phyloP scores from a whole-genome alignment of 2,797 vertebrate species.

The Somateria mollissima region DNA sequence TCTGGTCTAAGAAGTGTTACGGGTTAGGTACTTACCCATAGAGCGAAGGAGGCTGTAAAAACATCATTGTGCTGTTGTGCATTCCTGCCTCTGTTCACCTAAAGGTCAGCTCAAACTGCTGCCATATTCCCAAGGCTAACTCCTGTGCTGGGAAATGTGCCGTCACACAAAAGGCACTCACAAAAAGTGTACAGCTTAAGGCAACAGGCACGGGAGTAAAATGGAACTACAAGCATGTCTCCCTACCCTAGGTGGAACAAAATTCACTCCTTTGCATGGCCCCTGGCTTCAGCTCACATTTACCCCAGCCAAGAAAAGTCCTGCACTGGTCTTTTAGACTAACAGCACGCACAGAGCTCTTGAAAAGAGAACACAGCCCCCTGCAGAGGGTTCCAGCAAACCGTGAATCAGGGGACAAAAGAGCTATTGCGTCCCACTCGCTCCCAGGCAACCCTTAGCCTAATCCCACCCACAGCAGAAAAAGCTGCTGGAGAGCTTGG shows the following conservation, averaged over 20 bases:
- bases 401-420: neutral
- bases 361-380: neutral
- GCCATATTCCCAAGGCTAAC: neutral
- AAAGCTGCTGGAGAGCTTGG: neutral
- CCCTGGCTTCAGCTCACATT: neutral
- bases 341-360: neutral
- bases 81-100: neutral
- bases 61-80: too few species aligned
- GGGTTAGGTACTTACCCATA: neutral
- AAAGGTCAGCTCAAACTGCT: neutral
- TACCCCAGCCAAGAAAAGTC: neutral
- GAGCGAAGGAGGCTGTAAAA: neutral
- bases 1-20: neutral
- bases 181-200: neutral
- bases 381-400: neutral
- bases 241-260: neutral
- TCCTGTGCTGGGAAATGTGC: neutral
- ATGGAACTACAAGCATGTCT: fast-evolving
- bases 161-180: neutral
- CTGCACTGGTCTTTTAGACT: fast-evolving
- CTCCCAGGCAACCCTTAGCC: neutral
- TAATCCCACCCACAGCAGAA: neutral
- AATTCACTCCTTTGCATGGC: neutral
- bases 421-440: neutral
- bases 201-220: neutral